Conservation (phyloP, 2,113 vertebrate species). For the Leiothrix lutea region DNA sequence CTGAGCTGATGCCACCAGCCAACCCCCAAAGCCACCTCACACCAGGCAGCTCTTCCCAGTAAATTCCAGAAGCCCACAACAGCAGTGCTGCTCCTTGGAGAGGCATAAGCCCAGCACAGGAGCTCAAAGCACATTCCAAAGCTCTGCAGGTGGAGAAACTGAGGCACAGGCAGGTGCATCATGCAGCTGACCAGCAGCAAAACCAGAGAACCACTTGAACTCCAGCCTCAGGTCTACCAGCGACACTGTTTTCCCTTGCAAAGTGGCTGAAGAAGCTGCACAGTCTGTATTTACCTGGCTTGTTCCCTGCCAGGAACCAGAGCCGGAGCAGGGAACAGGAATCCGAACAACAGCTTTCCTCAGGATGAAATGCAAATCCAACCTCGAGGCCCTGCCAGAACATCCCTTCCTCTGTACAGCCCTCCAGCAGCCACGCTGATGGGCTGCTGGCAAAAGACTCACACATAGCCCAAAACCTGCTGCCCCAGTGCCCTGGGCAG, state of each 20-base stretch:
- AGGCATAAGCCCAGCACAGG: neutral
- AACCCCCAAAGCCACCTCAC: neutral
- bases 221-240: neutral
- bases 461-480: neutral
- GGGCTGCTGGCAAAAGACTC: neutral
- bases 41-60: neutral
- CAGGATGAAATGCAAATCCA: constrained; percentile 11
- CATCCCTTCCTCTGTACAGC: neutral
- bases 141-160: neutral
- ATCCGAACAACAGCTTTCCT: neutral
- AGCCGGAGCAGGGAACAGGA: neutral
- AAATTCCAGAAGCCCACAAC: neutral
- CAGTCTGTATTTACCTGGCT: neutral
- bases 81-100: neutral
- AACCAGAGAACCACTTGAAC: neutral
- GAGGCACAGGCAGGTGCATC: neutral
- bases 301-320: neutral
- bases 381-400: neutral
- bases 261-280: neutral
- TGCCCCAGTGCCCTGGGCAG: neutral
- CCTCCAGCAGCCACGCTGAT: neutral
- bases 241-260: neutral
- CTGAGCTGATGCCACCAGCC: neutral
- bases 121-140: neutral
- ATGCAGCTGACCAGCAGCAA: neutral